These are phyloP conservation scores for Palythoa heliodiscus DNA, from an alignment of 92 coral and sea anemone species.

Conservation along the genomic window DNA sequence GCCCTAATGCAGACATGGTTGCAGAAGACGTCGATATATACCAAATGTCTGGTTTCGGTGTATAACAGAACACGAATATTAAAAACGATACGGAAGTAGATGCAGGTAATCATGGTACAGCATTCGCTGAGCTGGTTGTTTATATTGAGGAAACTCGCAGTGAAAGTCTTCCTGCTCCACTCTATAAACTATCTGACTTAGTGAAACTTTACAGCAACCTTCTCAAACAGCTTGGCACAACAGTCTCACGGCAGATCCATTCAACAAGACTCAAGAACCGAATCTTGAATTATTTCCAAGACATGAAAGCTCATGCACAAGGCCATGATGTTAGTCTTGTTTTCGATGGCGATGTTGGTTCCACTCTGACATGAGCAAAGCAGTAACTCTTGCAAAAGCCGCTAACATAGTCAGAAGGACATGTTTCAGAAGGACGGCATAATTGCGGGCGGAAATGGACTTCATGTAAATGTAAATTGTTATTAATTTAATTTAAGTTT, in stretches of 20 bases:
- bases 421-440: neutral
- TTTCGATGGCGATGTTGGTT: conserved; percentile 35
- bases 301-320: conserved; percentile 33
- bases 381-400: conserved; percentile 8
- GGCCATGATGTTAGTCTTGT: conserved; percentile 37
- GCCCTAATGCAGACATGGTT: conserved; percentile 18
- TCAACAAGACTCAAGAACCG: no score
- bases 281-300: no score
- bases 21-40: neutral
- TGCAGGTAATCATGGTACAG: conserved; percentile 38
- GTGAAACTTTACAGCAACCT: conserved; percentile 42
- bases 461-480: no score
- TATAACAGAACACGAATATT: conserved; percentile 3
- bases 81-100: neutral
- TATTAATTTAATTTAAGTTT: no score
- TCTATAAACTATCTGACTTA: conserved; percentile 52
- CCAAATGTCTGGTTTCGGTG: neutral
- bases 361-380: conserved; percentile 41
- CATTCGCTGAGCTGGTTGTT: conserved; percentile 54
- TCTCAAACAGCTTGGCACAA: conserved; percentile 51
- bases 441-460: no score
- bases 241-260: no score
- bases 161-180: conserved; percentile 28
- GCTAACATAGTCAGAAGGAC: neutral
- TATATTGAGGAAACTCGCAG: conserved; percentile 45